These are phyloP conservation scores for Sericinus montela DNA, from an alignment of 2,888 invertebrate genomes.

Conservation along the genomic window DNA sequence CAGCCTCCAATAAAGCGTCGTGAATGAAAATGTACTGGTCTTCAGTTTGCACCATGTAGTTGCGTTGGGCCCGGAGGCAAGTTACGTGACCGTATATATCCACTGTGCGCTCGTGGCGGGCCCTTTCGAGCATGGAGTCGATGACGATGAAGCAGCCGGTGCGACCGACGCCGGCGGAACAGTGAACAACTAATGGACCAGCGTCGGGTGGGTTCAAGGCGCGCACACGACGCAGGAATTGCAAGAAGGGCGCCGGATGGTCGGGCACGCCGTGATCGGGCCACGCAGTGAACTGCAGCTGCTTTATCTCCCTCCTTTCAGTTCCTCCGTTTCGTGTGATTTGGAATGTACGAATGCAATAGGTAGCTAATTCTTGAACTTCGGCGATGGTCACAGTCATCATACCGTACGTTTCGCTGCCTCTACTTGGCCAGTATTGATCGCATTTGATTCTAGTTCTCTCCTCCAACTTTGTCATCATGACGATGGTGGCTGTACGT, in stretches of 20 bases:
- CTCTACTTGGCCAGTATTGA: conserved; percentile 98
- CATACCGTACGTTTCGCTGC: conserved; percentile 95
- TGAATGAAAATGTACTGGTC: conserved; percentile 99
- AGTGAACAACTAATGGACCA: conserved; percentile 97
- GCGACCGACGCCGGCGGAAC: conserved; percentile 94
- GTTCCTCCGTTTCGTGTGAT: conserved; percentile 88
- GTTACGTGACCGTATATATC: conserved; percentile 99
- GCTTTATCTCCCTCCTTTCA: conserved; percentile 96
- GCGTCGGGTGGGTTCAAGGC: conserved; percentile 94
- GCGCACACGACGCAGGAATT: conserved; percentile 96
- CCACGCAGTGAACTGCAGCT: conserved; percentile 99
- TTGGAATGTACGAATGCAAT: conserved; percentile 98
- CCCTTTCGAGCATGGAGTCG: conserved; percentile 98
- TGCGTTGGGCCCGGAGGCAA: conserved; percentile 96
- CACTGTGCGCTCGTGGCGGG: conserved; percentile 97
- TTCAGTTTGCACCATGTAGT: conserved; percentile 99
- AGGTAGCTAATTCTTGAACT: conserved; percentile 97
- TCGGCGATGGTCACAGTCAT: conserved; percentile 97
- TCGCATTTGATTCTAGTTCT: conserved; percentile 97
- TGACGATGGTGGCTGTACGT: conserved; percentile 95
- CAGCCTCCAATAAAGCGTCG: conserved; percentile 97
- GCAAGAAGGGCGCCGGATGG: conserved; percentile 98
- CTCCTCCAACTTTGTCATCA: conserved; percentile 99
- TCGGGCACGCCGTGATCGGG: conserved; percentile 99
- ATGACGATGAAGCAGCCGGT: conserved; percentile 99